Evolutionary conservation across 2,888 invertebrate genomes (phyloP).

Genomic region (Drosophila austrosaltans): DNA sequence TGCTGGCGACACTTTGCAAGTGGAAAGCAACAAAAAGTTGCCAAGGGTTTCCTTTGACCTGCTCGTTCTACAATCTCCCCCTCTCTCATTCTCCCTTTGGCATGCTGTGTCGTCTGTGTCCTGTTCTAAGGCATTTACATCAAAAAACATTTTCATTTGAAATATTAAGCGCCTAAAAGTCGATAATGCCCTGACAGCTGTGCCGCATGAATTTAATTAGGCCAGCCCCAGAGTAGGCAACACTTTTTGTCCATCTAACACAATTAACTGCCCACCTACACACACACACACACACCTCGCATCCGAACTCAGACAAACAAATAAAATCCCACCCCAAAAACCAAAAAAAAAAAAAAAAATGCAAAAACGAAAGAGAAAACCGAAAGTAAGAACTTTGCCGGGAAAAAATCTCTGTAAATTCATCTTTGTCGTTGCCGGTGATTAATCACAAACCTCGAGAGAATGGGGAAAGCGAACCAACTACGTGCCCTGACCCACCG

Average conservation of each 20-base stretch:
- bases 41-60: constrained; percentile 75
- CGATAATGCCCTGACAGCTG: constrained; percentile 74
- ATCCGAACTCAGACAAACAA: constrained; percentile 6
- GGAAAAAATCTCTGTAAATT: constrained; percentile 76
- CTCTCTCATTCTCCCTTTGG: constrained; percentile 23
- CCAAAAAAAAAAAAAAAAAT: too few species aligned
- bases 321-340: too few species aligned
- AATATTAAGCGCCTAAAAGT: constrained; percentile 78
- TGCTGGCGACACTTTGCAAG: constrained; percentile 76
- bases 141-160: constrained; percentile 76
- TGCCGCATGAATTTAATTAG: constrained; percentile 77
- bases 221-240: constrained; percentile 60
- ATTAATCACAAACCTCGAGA: constrained; percentile 65
- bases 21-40: constrained; percentile 59
- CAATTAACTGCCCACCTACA: constrained; percentile 67
- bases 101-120: background rate
- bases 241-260: constrained; percentile 78
- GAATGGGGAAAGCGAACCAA: constrained; percentile 23
- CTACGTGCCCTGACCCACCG: constrained; percentile 62
- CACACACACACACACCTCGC: background rate
- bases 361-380: constrained; percentile 7
- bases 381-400: constrained; percentile 70
- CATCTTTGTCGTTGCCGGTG: constrained; percentile 77
- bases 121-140: constrained; percentile 51
- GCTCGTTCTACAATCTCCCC: background rate